Base-by-base conservation (phyloP, 2,113 vertebrate species). In the Phrynosoma blainvillii region DNA sequence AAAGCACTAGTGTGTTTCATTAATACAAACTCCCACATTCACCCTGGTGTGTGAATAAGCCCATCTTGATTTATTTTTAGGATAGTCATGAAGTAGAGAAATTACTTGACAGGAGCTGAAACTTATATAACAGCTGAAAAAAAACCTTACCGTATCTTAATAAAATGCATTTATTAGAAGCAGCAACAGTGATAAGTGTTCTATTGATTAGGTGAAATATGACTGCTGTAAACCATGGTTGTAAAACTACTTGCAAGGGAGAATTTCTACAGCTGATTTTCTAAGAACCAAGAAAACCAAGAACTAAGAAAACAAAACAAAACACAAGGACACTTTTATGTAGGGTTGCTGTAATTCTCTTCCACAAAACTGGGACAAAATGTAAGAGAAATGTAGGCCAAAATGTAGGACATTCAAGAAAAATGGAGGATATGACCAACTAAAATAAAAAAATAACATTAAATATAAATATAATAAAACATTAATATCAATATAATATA, bases 121-220 rank as follows among this genome's bases (percentile, higher is more conserved):
- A 36, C n/a, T 20, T 6, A 59, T n/a, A 5, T 40, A 54, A 36
- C 27, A 12, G 82, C 21, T 71, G 71, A 10, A 11, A 32, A 11
- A 32, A 8, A 56, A 12, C 2, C 4, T 0, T 18, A 62, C 32
- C 18, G 4, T 25, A 59, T 25, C 32, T 36, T 11, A 5, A 42
- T 82, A 42, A 36, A 20, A 36, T 14, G 0, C 59, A 71, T 32
- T 85, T 40, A 30, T 82, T 87, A 84, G 65, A 47, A 47, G 47
- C 62, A 87, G 23, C 42, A 76, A n/a, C 80, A 54, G 85, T 47
- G 92, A 89, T 94, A 88, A 85, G 92, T 36, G 3, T 42, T 2
- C 0, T 77, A 88, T 90, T 0, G 90, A 94, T 91, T 4, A 42
- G 0, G 12, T 54, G 84, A 87, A 86, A 75, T 68, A 14, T 56